Conservation (phyloP, 2,888 invertebrate species). For the Scaptodrosophila latifasciaeformis region DNA sequence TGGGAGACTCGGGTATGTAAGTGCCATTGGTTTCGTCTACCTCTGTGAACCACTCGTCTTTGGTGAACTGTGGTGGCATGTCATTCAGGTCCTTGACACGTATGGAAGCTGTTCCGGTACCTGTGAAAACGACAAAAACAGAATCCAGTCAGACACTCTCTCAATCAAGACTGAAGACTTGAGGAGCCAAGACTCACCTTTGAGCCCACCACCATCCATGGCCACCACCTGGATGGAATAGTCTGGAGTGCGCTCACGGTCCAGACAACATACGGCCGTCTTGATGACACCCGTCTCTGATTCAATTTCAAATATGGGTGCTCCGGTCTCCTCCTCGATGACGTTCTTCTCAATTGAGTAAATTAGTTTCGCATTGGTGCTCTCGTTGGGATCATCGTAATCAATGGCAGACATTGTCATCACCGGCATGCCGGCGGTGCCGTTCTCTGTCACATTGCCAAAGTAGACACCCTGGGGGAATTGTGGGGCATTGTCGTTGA, state of each 20-base stretch:
- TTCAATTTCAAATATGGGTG: slow-evolving; percentile 96
- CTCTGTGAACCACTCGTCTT: slow-evolving; percentile 96
- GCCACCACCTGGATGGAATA: slow-evolving; percentile 97
- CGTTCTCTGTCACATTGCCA: slow-evolving; percentile 96
- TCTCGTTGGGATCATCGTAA: slow-evolving; percentile 96
- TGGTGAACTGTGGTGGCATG: slow-evolving; percentile 97
- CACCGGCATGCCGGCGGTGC: slow-evolving; percentile 96
- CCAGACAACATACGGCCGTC: slow-evolving; percentile 94
- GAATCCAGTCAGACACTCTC: not conserved
- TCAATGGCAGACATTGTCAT: slow-evolving; percentile 99
- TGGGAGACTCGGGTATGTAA: slow-evolving; percentile 92
- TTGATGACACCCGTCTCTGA: slow-evolving; percentile 95
- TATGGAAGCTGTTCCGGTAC: slow-evolving; percentile 92
- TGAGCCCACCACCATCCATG: slow-evolving; percentile 94
- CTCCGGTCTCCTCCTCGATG: slow-evolving; percentile 95
- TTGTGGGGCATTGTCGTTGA: slow-evolving; percentile 97
- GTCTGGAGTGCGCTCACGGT: slow-evolving; percentile 94
- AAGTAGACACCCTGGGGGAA: slow-evolving; percentile 95
- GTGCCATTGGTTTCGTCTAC: slow-evolving; percentile 96
- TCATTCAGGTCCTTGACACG: slow-evolving; percentile 97
- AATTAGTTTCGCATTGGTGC: slow-evolving; percentile 93
- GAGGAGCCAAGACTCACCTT: slow-evolving; percentile 78
- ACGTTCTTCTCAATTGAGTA: slow-evolving; percentile 98
- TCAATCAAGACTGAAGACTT: not conserved
- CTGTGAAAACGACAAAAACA: too few species aligned